Conservation (phyloP, 2,797 vertebrate genomes). For the Acanthornis magna region DNA sequence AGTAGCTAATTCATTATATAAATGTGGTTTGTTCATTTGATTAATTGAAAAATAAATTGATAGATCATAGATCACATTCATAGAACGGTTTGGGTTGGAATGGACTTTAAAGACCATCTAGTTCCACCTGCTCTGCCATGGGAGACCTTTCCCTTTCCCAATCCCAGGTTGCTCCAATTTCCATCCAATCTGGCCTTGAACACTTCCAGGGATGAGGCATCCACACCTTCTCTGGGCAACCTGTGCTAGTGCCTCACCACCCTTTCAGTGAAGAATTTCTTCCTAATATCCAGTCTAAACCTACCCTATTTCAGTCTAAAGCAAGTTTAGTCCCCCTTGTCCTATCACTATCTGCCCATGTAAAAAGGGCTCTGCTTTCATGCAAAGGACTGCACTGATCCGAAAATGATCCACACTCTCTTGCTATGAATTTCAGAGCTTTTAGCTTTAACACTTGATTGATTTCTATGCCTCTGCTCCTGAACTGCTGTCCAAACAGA, state of each 20-base stretch:
- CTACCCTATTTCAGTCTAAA: neutral
- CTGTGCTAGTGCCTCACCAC: neutral
- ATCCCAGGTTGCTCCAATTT: neutral
- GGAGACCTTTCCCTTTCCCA: too few relatives aligned
- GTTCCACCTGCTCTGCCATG: neutral
- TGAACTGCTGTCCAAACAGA: neutral
- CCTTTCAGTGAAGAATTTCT: neutral
- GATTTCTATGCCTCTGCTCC: neutral
- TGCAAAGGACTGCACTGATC: neutral
- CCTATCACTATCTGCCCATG: neutral
- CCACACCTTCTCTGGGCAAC: neutral
- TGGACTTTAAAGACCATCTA: neutral
- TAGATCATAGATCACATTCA: neutral
- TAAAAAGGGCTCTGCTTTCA: neutral
- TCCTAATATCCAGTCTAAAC: neutral
- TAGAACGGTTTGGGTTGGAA: neutral
- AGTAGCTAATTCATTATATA: neutral
- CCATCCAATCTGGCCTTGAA: neutral
- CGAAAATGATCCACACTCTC: neutral
- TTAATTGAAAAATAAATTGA: neutral
- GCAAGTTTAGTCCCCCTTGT: neutral
- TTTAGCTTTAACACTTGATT: neutral
- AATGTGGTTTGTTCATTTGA: neutral
- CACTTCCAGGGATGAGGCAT: neutral
- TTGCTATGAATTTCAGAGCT: neutral